Evolutionary conservation across 2,888 invertebrate species (phyloP).

Genomic region (Amiota communis): DNA sequence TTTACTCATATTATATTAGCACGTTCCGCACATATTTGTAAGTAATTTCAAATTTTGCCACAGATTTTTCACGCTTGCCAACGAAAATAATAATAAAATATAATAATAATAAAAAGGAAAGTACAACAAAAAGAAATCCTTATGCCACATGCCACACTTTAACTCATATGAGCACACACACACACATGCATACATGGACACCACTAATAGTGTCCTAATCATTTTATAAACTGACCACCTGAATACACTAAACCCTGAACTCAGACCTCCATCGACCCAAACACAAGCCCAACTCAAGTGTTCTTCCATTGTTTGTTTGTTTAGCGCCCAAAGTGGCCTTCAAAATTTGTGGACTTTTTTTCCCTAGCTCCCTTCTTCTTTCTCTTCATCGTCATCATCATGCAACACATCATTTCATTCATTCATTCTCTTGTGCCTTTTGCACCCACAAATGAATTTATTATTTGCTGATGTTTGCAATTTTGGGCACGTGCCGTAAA

Average conservation of each 20-base stretch:
- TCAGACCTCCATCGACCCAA: background rate
- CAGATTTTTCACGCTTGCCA: conserved; percentile 13
- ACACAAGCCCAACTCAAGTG: background rate
- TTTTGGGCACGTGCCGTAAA: conserved; percentile 67
- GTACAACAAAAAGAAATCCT: too few species aligned
- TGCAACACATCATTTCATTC: background rate
- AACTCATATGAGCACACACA: conserved; percentile 38
- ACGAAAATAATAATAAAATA: too few species aligned
- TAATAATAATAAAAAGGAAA: too few species aligned
- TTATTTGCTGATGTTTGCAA: conserved; percentile 70
- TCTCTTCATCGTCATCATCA: conserved; percentile 21
- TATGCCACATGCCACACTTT: background rate
- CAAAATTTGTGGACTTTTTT: background rate
- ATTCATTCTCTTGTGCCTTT: conserved; percentile 7
- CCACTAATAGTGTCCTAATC: conserved; percentile 56
- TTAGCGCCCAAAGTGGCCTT: conserved; percentile 24
- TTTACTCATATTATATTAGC: conserved; percentile 25
- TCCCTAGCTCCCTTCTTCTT: too few species aligned
- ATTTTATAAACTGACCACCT: conserved; percentile 44
- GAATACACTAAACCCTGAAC: background rate
- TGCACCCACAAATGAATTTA: conserved; percentile 59
- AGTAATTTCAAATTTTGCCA: conserved; percentile 29
- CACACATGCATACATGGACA: conserved; percentile 47
- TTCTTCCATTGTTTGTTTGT: background rate
- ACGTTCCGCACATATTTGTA: conserved; percentile 49